These are phyloP conservation scores for Lithophane semibrunnea DNA, from an alignment of 2,888 invertebrate genomes.

Conservation along the genomic window DNA sequence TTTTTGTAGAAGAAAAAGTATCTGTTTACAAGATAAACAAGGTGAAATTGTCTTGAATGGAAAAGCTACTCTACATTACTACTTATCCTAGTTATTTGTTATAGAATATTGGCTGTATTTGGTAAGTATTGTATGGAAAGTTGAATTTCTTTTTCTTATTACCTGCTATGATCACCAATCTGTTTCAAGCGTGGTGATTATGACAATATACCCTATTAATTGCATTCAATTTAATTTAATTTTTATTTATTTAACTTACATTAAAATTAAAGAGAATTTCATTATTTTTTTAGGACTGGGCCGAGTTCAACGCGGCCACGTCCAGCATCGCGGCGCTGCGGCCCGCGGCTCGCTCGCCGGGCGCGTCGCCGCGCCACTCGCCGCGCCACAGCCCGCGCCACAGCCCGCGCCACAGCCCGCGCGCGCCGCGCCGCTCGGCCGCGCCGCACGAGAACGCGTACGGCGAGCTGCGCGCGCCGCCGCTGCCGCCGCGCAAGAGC, in stretches of 20 bases:
- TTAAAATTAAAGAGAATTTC: no score
- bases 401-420: slow-evolving; percentile 86
- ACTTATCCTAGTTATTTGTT: background rate
- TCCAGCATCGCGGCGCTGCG: slow-evolving; percentile 91
- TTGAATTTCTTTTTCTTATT: background rate
- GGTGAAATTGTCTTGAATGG: background rate
- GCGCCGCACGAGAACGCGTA: slow-evolving; percentile 83
- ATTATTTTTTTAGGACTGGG: slow-evolving; percentile 87
- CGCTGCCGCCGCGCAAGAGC: slow-evolving; percentile 91
- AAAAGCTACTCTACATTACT: background rate
- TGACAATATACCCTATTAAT: background rate
- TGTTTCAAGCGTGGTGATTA: background rate
- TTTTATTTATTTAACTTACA: no score
- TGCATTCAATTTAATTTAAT: no score
- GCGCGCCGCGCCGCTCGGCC: slow-evolving; percentile 77
- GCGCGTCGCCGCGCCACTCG: slow-evolving; percentile 87
- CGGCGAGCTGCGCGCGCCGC: slow-evolving; percentile 86
- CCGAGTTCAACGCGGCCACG: slow-evolving; percentile 92
- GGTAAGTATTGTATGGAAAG: background rate
- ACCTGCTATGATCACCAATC: background rate
- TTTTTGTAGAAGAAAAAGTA: background rate
- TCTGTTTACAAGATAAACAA: background rate
- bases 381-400: slow-evolving; percentile 84
- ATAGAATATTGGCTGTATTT: background rate
- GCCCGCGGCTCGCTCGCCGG: slow-evolving; percentile 88